Base-by-base conservation (phyloP, 1,140 invertebrate species). In the Brachionus rubens region DNA sequence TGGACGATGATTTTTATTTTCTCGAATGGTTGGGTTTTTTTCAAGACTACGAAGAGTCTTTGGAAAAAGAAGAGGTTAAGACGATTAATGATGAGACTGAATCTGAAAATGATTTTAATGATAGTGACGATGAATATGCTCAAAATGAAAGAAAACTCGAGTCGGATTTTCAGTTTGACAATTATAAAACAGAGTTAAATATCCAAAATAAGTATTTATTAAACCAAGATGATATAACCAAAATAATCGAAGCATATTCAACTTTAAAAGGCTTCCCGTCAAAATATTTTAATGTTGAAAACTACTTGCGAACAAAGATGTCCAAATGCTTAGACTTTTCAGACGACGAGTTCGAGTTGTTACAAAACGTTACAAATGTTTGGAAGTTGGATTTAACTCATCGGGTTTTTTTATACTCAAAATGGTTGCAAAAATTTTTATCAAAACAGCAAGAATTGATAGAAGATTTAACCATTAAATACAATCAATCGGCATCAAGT, bases 11-110 rank as follows among this genome's bases (percentile, higher is more conserved):
- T 24, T 62, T 40, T 62, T 40, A n/a, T 10, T 40, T 62, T n/a
- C 33, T 62, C 7, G 56, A 62, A 40, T 62, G 56, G 56, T 21
- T 62, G 3, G 56, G 56, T 16, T 62, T 62, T 62, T 62, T 62
- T 24, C 33, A 62, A 62, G 28, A 62, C 9, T 16, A 36, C 19
- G 30, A 36, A 36, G 10, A 62, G 36, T n/a, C 24, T 14, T 14
- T n/a, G 14, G 9, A 36, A 9, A 5, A 46, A 46, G n/a, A 46
- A 46, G 43, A 46, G 30, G 3, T 14, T n/a, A 9, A 36, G n/a
- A 6, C 0, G 21, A 2, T 19, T 30, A 19, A 62, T 4, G 2
- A 9, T n/a, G 24, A 6, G 1, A 7, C 9, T 5, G 7, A 26
- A 5, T 3, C 7, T 26, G 21, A 54, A 54, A 9, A 54, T 12